Evolutionary conservation across 2,888 invertebrate species (phyloP), one percentile per base, ranked within the genome.

Genomic region (Spisula subtruncata): DNA sequence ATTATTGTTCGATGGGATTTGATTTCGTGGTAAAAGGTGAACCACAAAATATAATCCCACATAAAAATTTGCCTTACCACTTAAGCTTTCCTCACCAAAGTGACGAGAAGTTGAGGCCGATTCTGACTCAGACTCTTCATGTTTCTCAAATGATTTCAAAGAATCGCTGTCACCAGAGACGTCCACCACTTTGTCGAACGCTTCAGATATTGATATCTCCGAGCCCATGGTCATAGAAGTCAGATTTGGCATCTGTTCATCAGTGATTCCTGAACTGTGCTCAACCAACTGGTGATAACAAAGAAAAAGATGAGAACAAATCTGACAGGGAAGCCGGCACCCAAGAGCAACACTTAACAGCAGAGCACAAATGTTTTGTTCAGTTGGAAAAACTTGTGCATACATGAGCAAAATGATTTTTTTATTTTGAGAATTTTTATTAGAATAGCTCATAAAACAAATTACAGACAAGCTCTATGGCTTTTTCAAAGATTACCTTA

Each of bases 131-230:
- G 91, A 92, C 79, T 89, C 89, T 81, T 94, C 94, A 80, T 94
- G 94, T 81, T 93, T 93, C 87, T 94, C 94, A 81, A 94, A 94
- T 12, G 94, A 94, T 89, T 90, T 85, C 16, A 93, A 90, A 14
- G 94, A 94, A 75, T 94, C 92, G n/a, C 90, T 89, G 51, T 93
- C 92, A 51, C 92, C 92, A 0, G 89, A 90, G 6, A 90, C 29
- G 10, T 90, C 92, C 54, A 83, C 89, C 10, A 90, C 87, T 66
- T 90, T 91, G 60, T 89, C 88, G 86, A 92, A 90, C 2, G 90
- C 92, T 75, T 92, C 92, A n/a, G 89, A 83, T 18, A 93, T 92
- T 2, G 93, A 93, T 18, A 92, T 46, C 54, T 93, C 93, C 1
- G 94, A 93, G 66, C 93, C 93, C 20, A 92, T 79, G 0, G 93